A percentile compares a stretch with the other conserved stretches of the same genome.
Conservation (phyloP, 37 sponge, comb jelly and placozoan genomes). For the Haliclona indistincta region DNA sequence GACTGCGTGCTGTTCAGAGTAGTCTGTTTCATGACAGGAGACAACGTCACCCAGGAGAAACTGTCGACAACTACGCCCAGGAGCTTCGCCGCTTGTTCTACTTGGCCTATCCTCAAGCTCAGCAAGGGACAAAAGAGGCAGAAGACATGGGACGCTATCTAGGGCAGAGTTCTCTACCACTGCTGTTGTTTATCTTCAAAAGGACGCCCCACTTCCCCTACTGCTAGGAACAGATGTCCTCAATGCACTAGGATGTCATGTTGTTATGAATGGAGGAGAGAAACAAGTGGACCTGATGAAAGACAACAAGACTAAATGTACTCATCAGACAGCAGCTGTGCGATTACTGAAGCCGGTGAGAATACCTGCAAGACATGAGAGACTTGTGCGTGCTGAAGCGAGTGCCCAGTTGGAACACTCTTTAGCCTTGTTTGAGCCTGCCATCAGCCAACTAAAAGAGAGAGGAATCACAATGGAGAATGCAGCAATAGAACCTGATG, state of each 20-base stretch:
- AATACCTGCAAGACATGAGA: constrained; percentile 14
- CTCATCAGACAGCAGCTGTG: constrained; percentile 2
- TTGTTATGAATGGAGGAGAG: neutral
- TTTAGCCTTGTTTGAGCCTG: constrained; percentile 13
- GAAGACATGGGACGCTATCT: too few relatives aligned
- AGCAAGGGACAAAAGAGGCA: constrained; percentile 2
- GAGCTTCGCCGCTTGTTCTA: constrained; percentile 31
- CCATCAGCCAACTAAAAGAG: neutral
- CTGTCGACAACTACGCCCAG: constrained; percentile 40
- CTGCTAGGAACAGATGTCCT: neutral
- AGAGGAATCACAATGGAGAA: constrained; percentile 13
- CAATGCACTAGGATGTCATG: neutral
- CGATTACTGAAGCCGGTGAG: constrained; percentile 2
- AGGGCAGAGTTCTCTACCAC: neutral
- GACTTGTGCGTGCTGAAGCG: constrained; percentile 8
- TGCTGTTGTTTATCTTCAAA: neutral
- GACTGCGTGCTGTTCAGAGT: constrained; percentile 37
- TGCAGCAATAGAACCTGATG: neutral
- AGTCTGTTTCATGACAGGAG: constrained; percentile 39
- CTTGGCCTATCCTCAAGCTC: constrained; percentile 24
- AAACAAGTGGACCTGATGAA: neutral
- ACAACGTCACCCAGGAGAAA: constrained; percentile 12
- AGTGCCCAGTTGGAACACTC: neutral
- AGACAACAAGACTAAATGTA: too few relatives aligned
- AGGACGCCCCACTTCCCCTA: neutral